Evolutionary conservation across 2,888 invertebrate species (phyloP).

Genomic region (Aphidoletes aphidimyza): DNA sequence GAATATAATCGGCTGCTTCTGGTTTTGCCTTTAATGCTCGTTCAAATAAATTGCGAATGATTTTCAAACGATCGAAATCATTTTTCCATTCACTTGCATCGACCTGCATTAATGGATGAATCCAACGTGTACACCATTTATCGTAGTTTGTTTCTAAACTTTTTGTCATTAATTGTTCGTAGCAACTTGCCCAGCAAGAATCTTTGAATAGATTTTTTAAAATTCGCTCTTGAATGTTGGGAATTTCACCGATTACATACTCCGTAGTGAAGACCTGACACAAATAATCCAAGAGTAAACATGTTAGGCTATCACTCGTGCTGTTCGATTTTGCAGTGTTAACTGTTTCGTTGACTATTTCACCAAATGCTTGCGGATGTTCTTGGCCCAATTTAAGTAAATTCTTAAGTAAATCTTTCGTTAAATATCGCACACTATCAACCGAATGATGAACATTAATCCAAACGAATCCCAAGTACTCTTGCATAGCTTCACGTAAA

Average conservation of each 20-base stretch:
- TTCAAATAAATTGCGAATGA: slow-evolving; percentile 62
- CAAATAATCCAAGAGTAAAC: background rate
- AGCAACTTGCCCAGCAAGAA: slow-evolving; percentile 68
- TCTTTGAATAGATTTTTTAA: slow-evolving; percentile 61
- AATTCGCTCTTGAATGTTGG: slow-evolving; percentile 60
- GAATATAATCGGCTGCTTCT: slow-evolving; percentile 60
- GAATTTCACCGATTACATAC: slow-evolving; percentile 59
- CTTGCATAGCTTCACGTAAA: background rate
- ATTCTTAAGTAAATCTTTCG: slow-evolving; percentile 68
- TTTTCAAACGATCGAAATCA: slow-evolving; percentile 59
- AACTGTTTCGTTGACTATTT: background rate
- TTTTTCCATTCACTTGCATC: slow-evolving; percentile 57
- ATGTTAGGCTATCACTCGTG: background rate
- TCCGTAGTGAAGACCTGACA: background rate
- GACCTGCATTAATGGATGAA: slow-evolving; percentile 60
- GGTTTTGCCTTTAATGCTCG: slow-evolving; percentile 63
- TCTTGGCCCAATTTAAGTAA: slow-evolving; percentile 65
- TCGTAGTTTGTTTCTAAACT: slow-evolving; percentile 64
- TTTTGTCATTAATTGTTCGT: slow-evolving; percentile 69
- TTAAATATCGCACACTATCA: slow-evolving; percentile 73
- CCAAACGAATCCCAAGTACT: slow-evolving; percentile 67
- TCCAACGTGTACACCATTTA: slow-evolving; percentile 69
- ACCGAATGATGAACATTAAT: slow-evolving; percentile 73
- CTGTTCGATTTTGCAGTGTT: background rate
- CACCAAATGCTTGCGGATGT: slow-evolving; percentile 57